Evolutionary conservation across 1,140 invertebrate genomes (phyloP).

Genomic region (Dolichoris vasculosae): DNA sequence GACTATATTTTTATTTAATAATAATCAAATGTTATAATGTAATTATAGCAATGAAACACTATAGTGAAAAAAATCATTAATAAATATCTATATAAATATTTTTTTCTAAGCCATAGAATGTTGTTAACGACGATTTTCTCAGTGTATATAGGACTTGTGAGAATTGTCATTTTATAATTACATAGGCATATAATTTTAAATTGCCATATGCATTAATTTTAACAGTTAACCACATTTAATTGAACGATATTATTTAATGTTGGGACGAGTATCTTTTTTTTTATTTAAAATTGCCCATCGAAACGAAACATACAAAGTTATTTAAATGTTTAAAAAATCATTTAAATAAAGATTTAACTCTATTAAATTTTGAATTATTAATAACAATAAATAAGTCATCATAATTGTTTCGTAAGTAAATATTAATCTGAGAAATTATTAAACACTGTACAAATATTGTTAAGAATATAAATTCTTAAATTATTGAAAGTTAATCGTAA

Average conservation of each 20-base stretch:
- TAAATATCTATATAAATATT: slow-evolving; percentile 21
- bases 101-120: slow-evolving; percentile 20
- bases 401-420: neutral
- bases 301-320: slow-evolving; percentile 4
- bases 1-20: neutral
- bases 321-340: no score
- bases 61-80: slow-evolving; percentile 32
- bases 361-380: no score
- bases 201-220: slow-evolving; percentile 35
- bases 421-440: neutral
- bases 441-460: neutral
- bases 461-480: neutral
- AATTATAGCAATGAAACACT: slow-evolving; percentile 24
- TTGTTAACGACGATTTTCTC: slow-evolving; percentile 36
- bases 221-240: slow-evolving; percentile 58
- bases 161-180: slow-evolving; percentile 41
- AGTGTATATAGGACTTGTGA: slow-evolving; percentile 36
- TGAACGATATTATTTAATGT: slow-evolving; percentile 41
- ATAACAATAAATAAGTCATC: no score
- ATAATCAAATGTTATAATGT: slow-evolving; percentile 24
- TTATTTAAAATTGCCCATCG: slow-evolving; percentile 19
- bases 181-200: slow-evolving; percentile 35
- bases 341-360: no score
- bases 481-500: neutral
- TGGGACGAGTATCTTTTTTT: slow-evolving; percentile 1